These are phyloP conservation scores for Calosoma granatense DNA, from an alignment of 1,140 invertebrate species.

Conservation along the genomic window DNA sequence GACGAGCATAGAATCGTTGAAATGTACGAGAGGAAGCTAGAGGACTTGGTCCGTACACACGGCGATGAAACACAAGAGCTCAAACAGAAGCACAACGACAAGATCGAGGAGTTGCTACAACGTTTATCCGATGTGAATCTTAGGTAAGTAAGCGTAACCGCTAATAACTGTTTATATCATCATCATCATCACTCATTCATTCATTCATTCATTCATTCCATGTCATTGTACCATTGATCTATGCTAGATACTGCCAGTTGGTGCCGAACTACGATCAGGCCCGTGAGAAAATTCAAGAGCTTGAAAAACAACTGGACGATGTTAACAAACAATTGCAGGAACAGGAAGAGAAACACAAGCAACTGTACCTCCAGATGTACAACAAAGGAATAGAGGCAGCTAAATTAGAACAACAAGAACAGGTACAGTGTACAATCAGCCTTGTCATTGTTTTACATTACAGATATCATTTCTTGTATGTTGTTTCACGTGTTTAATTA, in stretches of 20 bases:
- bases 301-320: slow-evolving; percentile 58
- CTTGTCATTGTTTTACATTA: background rate
- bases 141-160: slow-evolving; percentile 45
- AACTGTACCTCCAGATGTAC: slow-evolving; percentile 74
- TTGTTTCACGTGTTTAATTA: slow-evolving; percentile 6
- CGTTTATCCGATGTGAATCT: slow-evolving; percentile 69
- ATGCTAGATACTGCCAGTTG: slow-evolving; percentile 54
- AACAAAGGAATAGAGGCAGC: slow-evolving; percentile 69
- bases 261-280: slow-evolving; percentile 56
- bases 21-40: slow-evolving; percentile 56
- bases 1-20: slow-evolving; percentile 53
- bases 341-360: slow-evolving; percentile 63
- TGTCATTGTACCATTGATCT: too few relatives aligned
- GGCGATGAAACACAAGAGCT: slow-evolving; percentile 58
- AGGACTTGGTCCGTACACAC: slow-evolving; percentile 58
- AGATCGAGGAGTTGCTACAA: slow-evolving; percentile 63
- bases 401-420: slow-evolving; percentile 52
- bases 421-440: too few relatives aligned
- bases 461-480: background rate
- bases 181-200: slow-evolving; percentile 17
- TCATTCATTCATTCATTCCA: too few relatives aligned
- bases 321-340: slow-evolving; percentile 53
- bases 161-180: background rate
- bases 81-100: slow-evolving; percentile 68
- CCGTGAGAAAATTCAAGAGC: slow-evolving; percentile 50